Percentiles rank a stretch among this genome's conserved stretches.
Evolutionary conservation across 2,888 invertebrate genomes (phyloP).

Genomic region (Chromoteleia sp.): DNA sequence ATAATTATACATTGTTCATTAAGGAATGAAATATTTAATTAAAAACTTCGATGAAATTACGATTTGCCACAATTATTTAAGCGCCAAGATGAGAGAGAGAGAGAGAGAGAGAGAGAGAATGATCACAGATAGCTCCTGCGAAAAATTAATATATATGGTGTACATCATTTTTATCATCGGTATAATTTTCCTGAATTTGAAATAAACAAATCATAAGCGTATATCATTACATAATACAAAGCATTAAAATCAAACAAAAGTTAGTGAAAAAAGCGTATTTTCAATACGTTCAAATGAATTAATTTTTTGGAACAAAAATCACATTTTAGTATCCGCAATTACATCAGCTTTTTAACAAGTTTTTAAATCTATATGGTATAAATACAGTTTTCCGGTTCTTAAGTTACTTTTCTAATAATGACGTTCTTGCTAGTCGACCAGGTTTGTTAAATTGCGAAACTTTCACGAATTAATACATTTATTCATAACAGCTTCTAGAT

Average conservation of each 20-base stretch:
- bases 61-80: background rate
- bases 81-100: background rate
- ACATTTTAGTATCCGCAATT: slow-evolving; percentile 45
- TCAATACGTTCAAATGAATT: slow-evolving; percentile 57
- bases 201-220: slow-evolving; percentile 54
- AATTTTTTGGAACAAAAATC: slow-evolving; percentile 44
- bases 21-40: background rate
- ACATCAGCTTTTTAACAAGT: slow-evolving; percentile 45
- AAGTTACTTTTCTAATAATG: slow-evolving; percentile 19
- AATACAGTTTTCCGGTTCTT: slow-evolving; percentile 57
- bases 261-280: slow-evolving; percentile 30
- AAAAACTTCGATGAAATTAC: background rate
- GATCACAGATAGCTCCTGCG: background rate
- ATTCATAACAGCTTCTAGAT: slow-evolving; percentile 20
- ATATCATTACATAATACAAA: slow-evolving; percentile 29
- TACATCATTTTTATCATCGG: slow-evolving; percentile 25
- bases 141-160: slow-evolving; percentile 32
- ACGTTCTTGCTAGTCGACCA: slow-evolving; percentile 45
- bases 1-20: too few species aligned
- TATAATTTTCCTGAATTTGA: slow-evolving; percentile 49
- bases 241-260: slow-evolving; percentile 27
- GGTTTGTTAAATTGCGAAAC: slow-evolving; percentile 44
- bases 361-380: slow-evolving; percentile 45
- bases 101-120: slow-evolving; percentile 3
- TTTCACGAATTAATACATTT: slow-evolving; percentile 60